Base-by-base conservation (phyloP, 2,113 vertebrate genomes). In the Pampusana beccarii region DNA sequence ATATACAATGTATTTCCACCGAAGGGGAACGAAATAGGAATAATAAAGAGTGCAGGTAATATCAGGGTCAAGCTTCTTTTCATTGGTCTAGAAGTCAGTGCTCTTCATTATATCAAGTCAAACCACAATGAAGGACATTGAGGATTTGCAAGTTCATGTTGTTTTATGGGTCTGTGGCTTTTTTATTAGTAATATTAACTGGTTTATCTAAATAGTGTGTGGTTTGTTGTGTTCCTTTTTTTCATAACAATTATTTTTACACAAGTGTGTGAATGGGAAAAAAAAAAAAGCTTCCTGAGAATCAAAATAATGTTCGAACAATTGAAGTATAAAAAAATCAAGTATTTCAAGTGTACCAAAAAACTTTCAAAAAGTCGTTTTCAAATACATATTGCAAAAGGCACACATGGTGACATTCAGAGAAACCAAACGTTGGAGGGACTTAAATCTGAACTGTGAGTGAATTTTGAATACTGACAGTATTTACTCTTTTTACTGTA, bases 301-400 rank as follows among this genome's bases (percentile, higher is more conserved):
- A 78, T 1, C 0, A 86, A 60, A 16, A 64, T 51, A 65, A 61
- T 36, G 11, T 21, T 64, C 36, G 4, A 3, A 33, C 8, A 25
- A 4, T 12, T 8, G 5, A 51, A 72, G 58, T 28, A 33, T 2
- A 17, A 61, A 51, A 33, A 34, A 10, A 5, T 5, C 0, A 31
- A 24, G 0, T 31, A 3, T 40, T 72, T 65, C 13, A n/a, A 80
- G 21, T 40, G 33, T 7, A 19, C 2, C 0, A 34, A 48, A 65
- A 42, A 56, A 3, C 0, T 2, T 16, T 17, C 2, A 11, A 16
- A 51, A 64, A 82, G 0, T 2, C 33, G 6, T n/a, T 88, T 74
- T 62, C 5, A 36, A 46, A 13, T 71, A 16, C 5, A 3, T 44
- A 9, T 80, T 54, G 6, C 40, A 50, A 33, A 82, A 34, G 17